Evolutionary conservation across 1,140 invertebrate species (phyloP), one percentile per base, ranked within the genome.

Genomic region (Dinoponera quadriceps): DNA sequence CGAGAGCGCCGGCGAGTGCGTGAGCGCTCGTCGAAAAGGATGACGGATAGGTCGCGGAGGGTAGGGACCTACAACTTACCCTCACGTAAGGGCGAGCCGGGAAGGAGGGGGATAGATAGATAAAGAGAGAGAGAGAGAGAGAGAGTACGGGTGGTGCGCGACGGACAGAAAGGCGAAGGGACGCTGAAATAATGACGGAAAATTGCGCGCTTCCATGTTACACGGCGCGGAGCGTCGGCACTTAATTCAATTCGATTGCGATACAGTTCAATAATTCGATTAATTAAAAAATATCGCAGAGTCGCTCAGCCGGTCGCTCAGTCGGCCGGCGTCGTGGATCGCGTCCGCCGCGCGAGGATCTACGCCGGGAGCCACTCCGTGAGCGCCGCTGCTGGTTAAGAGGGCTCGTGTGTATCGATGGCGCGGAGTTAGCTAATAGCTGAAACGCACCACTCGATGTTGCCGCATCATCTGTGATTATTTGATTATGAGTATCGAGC

Each of bases 231-330:
- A 80, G 88, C 83, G 82, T 82, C 86, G 85, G 87, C 91, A 92
- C 92, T 94, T 93, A 93, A 93, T 93, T 93, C 92, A 91, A 93
- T 92, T 92, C 92, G 89, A 93, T 93, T 91, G 92, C 89, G 88
- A 92, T 92, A 93, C 93, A 94, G 93, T 94, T 93, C 90, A 94
- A 94, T 94, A 94, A 94, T 94, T 94, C 93, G 92, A 93, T 93
- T 94, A 94, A 94, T 94, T 94, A 94, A 93, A 94, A 93, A 93
- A 89, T 85, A 86, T 85, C 87, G 80, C 84, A 86, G 86, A 72
- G 84, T 75, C 78, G 90, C 89, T 88, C 82, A 90, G 84, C 66
- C 49, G 71, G n/a, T 73, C 66, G 77, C 74, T 82, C 55, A 57
- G 74, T 27, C 49, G 57, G 55, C 51, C 49, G 71, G 60, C 44